These are phyloP conservation scores for Vollenhovia emeryi DNA, from an alignment of 1,140 invertebrate species.

Conservation along the genomic window DNA sequence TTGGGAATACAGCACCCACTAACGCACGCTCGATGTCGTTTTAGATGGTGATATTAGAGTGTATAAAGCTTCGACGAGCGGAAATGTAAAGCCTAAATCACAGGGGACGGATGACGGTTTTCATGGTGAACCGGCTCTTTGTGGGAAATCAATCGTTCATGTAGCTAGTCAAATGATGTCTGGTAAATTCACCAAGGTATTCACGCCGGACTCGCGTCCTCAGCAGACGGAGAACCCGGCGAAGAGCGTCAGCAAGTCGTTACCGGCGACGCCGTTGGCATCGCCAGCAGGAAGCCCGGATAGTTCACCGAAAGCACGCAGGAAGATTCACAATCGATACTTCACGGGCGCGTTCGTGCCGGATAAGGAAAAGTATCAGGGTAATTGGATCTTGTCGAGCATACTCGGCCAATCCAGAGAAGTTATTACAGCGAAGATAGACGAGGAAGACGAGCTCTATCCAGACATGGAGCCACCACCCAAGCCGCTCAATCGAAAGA, in stretches of 20 bases:
- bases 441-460: conserved; percentile 78
- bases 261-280: conserved; percentile 89
- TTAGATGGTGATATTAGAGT: conserved; percentile 69
- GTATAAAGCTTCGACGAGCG: conserved; percentile 62
- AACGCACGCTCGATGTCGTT: conserved; percentile 32
- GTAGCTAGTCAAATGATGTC: conserved; percentile 91
- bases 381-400: conserved; percentile 85
- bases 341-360: conserved; percentile 84
- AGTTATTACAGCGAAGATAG: conserved; percentile 76
- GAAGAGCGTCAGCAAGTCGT: conserved; percentile 87
- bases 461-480: conserved; percentile 67
- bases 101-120: conserved; percentile 89
- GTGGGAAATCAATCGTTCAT: conserved; percentile 89
- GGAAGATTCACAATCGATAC: conserved; percentile 83
- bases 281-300: conserved; percentile 88
- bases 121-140: conserved; percentile 89
- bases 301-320: conserved; percentile 82
- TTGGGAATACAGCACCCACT: neutral
- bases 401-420: conserved; percentile 84
- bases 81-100: conserved; percentile 84
- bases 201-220: conserved; percentile 52
- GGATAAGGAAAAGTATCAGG: conserved; percentile 83
- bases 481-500: conserved; percentile 78
- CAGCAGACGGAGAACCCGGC: conserved; percentile 60
- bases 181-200: conserved; percentile 79